These are phyloP conservation scores for Auanema sp. DNA, from an alignment of 2,888 invertebrate species.

Conservation along the genomic window DNA sequence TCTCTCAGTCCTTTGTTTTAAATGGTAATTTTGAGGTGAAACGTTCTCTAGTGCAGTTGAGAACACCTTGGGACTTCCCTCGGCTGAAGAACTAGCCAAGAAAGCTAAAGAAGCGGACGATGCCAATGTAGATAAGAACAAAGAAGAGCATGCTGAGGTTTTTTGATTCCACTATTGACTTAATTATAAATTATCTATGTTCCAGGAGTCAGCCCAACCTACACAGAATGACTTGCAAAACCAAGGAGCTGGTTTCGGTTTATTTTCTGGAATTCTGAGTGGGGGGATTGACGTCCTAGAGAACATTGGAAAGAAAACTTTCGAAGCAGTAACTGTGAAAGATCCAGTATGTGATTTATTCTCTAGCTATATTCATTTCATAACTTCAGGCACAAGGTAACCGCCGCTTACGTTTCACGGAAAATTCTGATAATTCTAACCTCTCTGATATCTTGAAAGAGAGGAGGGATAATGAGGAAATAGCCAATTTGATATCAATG, in stretches of 20 bases:
- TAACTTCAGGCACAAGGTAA: conserved; percentile 10
- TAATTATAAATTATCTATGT: background rate
- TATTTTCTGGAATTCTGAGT: conserved; percentile 59
- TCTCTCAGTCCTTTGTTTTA: background rate
- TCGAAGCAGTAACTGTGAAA: conserved; percentile 90
- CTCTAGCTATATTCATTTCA: conserved; percentile 67
- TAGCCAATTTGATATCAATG: no score
- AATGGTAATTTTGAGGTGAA: conserved; percentile 69
- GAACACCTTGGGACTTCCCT: conserved; percentile 80
- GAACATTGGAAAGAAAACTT: conserved; percentile 89
- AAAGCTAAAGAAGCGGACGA: background rate
- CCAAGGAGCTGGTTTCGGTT: conserved; percentile 22
- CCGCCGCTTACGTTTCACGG: conserved; percentile 38
- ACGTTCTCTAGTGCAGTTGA: conserved; percentile 78
- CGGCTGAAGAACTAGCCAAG: conserved; percentile 78
- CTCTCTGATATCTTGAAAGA: conserved; percentile 45
- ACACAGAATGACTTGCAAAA: background rate
- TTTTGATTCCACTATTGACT: background rate
- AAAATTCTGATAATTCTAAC: conserved; percentile 27
- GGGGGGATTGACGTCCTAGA: conserved; percentile 78
- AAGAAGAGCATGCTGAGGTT: background rate
- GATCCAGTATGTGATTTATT: conserved; percentile 80
- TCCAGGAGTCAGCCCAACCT: background rate
- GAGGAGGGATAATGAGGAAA: conserved; percentile 30
- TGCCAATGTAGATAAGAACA: background rate